Percentiles rank a stretch among this genome's conserved stretches.
These are phyloP conservation scores for Folsomia manolachei DNA, from an alignment of 2,888 invertebrate species.

Conservation along the genomic window DNA sequence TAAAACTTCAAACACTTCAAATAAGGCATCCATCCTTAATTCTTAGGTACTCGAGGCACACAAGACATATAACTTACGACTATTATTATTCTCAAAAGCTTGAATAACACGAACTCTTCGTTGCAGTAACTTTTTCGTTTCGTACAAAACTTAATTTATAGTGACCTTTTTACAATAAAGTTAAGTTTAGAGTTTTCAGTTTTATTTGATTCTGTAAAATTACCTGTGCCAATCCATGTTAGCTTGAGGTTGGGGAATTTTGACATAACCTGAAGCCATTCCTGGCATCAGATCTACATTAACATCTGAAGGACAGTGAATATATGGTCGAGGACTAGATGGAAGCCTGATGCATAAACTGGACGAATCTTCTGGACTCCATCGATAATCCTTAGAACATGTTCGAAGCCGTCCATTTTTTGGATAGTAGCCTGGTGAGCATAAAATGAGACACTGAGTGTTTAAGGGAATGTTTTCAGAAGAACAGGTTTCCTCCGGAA, in stretches of 20 bases:
- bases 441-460: constrained; percentile 51
- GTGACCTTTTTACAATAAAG: too few relatives aligned
- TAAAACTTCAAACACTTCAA: too few relatives aligned
- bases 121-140: too few relatives aligned
- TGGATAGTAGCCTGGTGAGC: constrained; percentile 50
- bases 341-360: constrained; percentile 49
- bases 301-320: constrained; percentile 65
- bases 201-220: too few relatives aligned
- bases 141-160: too few relatives aligned
- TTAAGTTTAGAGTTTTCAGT: too few relatives aligned
- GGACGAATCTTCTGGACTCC: constrained; percentile 51
- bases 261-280: constrained; percentile 57
- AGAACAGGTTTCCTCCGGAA: constrained; percentile 59
- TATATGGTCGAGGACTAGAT: constrained; percentile 58
- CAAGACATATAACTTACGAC: too few relatives aligned
- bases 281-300: constrained; percentile 60
- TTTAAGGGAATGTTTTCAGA: constrained; percentile 56
- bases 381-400: constrained; percentile 48
- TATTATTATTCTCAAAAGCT: too few relatives aligned
- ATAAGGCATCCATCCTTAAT: too few relatives aligned
- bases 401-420: constrained; percentile 50
- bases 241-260: constrained; percentile 61
- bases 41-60: too few relatives aligned
- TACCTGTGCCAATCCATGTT: constrained; percentile 67
- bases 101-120: too few relatives aligned